A percentile compares a stretch with the other conserved stretches of the same genome.
Evolutionary conservation across 2,888 invertebrate genomes (phyloP).

Genomic region (Agelastica alni): DNA sequence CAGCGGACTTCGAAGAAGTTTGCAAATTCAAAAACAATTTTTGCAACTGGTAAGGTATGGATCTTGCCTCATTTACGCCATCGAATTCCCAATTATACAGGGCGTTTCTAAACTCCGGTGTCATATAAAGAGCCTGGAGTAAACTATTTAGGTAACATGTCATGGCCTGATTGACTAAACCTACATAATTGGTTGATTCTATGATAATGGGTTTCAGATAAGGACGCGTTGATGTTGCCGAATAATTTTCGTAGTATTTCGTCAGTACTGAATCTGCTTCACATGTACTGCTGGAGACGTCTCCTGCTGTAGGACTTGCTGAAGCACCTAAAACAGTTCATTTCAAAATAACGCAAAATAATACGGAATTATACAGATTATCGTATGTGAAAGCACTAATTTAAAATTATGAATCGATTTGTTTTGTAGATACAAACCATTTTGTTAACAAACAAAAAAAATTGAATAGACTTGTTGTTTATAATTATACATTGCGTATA

Average conservation of each 20-base stretch:
- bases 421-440: too few relatives aligned
- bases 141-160: slow-evolving; percentile 90
- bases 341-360: too few relatives aligned
- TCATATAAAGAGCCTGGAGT: slow-evolving; percentile 87
- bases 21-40: slow-evolving; percentile 83
- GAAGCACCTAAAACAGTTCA: slow-evolving; percentile 51
- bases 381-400: too few relatives aligned
- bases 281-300: slow-evolving; percentile 25
- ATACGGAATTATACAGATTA: too few relatives aligned
- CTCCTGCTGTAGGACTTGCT: slow-evolving; percentile 55
- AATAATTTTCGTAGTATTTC: slow-evolving; percentile 1
- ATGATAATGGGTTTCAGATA: slow-evolving; percentile 25
- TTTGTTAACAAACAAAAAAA: too few relatives aligned
- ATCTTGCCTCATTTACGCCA: slow-evolving; percentile 70
- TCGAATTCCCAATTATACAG: slow-evolving; percentile 83
- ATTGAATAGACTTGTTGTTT: too few relatives aligned
- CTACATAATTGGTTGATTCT: slow-evolving; percentile 64
- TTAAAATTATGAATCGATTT: too few relatives aligned
- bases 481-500: background rate
- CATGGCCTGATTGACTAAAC: slow-evolving; percentile 89
- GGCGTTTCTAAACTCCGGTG: slow-evolving; percentile 89
- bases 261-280: background rate
- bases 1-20: slow-evolving; percentile 76
- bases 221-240: slow-evolving; percentile 18
- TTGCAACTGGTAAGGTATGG: slow-evolving; percentile 85